Conservation (phyloP, 2,797 vertebrate species). For the Acanthornis magna region DNA sequence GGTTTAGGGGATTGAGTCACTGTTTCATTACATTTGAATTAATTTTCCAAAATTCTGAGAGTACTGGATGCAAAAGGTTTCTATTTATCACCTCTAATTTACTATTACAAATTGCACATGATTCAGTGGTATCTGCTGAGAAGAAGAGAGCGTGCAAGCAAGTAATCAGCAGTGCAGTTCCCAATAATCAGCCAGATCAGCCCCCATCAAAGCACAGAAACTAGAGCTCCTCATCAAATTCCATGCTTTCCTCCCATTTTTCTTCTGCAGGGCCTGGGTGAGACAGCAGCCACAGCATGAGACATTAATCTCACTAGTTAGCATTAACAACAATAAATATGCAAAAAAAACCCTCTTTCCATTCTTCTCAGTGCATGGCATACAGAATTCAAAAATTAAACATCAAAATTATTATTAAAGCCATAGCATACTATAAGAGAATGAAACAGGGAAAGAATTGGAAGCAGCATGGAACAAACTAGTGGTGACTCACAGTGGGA, state of each 20-base stretch:
- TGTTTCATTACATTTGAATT: neutral
- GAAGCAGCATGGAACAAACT: neutral
- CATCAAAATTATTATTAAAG: neutral
- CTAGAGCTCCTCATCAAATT: neutral
- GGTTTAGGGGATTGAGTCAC: neutral
- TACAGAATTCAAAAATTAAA: neutral
- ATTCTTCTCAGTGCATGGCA: neutral
- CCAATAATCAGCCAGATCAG: slow-evolving; percentile 25
- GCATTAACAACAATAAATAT: neutral
- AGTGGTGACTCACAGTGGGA: neutral
- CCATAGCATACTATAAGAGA: neutral
- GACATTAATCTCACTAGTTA: neutral
- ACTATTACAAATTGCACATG: neutral
- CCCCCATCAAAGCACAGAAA: neutral
- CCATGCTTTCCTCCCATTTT: neutral
- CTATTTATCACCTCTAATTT: slow-evolving; percentile 10
- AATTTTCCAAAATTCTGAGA: neutral
- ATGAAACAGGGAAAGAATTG: neutral
- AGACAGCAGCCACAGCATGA: neutral
- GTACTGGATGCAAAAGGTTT: neutral
- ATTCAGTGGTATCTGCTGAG: slow-evolving; percentile 3
- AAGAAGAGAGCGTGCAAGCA: neutral
- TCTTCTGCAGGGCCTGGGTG: neutral
- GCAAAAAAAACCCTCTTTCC: neutral
- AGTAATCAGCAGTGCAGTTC: neutral